Evolutionary conservation across 2,797 vertebrate species (phyloP).

Genomic region (Morelia viridis): DNA sequence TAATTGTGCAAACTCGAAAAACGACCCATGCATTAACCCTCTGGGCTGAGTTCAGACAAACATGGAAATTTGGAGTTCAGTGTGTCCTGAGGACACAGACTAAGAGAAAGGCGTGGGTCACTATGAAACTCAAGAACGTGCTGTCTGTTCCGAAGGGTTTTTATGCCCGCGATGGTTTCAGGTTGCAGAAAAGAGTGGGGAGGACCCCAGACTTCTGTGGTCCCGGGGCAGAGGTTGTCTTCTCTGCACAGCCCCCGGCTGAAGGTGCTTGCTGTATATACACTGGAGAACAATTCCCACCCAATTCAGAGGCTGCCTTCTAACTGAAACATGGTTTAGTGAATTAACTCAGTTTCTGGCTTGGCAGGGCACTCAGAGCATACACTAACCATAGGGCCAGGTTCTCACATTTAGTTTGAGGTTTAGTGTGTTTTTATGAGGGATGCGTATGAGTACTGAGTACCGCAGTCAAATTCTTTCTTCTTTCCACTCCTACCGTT

Average conservation of each 20-base stretch:
- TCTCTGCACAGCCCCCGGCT: neutral
- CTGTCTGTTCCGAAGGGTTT: neutral
- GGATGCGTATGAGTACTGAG: neutral
- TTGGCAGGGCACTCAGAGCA: neutral
- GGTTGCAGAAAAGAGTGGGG: neutral
- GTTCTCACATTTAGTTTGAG: neutral
- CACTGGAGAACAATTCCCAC: neutral
- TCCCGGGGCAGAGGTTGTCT: neutral
- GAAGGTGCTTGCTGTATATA: neutral
- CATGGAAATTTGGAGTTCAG: neutral
- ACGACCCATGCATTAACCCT: neutral
- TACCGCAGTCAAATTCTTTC: neutral
- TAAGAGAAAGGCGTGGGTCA: neutral
- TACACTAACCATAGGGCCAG: neutral
- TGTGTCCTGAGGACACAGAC: neutral
- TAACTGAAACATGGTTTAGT: neutral
- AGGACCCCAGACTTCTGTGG: neutral
- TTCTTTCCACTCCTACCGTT: neutral
- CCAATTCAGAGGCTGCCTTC: neutral
- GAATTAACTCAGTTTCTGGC: neutral
- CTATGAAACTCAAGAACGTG: neutral
- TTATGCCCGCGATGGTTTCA: neutral
- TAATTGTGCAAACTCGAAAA: neutral
- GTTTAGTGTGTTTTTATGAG: neutral
- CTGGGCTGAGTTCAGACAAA: neutral